phyloP scores from a whole-genome alignment of 2,113 vertebrate genomes.

The Cathartes aura region DNA sequence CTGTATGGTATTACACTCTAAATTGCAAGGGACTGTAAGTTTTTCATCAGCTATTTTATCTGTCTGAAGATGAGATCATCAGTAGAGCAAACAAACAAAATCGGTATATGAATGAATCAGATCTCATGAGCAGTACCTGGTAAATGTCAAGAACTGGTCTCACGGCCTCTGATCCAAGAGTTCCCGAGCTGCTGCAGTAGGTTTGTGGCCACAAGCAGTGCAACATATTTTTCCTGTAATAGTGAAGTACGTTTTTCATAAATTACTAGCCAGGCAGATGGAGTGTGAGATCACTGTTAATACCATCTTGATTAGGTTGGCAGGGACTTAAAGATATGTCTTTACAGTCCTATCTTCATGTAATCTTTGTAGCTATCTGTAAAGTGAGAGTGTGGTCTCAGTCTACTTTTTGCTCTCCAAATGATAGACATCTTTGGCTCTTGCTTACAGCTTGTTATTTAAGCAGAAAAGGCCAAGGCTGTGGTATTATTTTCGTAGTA shows the following conservation, averaged over 20 bases:
- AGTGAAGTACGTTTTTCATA: constrained; percentile 64
- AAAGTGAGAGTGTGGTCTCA: constrained; percentile 62
- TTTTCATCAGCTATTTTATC: background rate
- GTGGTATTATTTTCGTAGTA: constrained; percentile 8
- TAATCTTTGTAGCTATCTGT: constrained; percentile 70
- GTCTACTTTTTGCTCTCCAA: constrained; percentile 59
- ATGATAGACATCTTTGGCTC: constrained; percentile 69
- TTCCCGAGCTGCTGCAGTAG: constrained; percentile 47
- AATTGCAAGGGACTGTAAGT: background rate
- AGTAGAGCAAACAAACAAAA: background rate
- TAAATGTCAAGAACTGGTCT: constrained; percentile 53
- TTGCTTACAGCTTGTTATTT: constrained; percentile 59
- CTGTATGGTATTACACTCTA: background rate
- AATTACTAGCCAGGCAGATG: constrained; percentile 72
- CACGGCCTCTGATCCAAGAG: constrained; percentile 5
- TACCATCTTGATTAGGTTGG: constrained; percentile 75
- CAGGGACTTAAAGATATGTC: constrained; percentile 68
- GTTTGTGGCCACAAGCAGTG: constrained; percentile 57
- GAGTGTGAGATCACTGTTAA: constrained; percentile 74
- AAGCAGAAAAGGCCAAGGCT: constrained; percentile 60
- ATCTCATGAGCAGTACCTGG: constrained; percentile 23
- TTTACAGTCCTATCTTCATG: constrained; percentile 68
- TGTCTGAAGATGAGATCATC: background rate
- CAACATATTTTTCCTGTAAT: constrained; percentile 69
- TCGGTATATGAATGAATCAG: background rate